phyloP scores from a whole-genome alignment of 1,140 invertebrate genomes.

The Pachypsylla venusta region DNA sequence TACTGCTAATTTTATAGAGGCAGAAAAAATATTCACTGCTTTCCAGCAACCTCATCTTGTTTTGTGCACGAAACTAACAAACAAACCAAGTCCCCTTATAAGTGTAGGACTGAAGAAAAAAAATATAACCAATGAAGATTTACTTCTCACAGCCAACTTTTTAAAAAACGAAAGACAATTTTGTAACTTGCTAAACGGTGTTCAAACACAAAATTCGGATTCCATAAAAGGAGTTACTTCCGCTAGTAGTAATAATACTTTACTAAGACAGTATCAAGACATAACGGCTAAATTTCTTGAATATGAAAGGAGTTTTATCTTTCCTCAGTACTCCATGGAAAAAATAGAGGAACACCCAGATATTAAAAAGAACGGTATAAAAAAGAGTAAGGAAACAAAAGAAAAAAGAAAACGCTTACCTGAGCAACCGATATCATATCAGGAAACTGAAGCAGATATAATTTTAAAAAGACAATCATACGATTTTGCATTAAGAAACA shows the following conservation, averaged over 20 bases:
- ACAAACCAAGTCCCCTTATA: neutral
- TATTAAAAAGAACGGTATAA: neutral
- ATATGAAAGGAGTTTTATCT: neutral
- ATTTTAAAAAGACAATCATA: slow-evolving; percentile 4
- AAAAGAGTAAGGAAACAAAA: neutral
- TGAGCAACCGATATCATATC: too few species aligned
- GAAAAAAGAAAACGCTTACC: neutral
- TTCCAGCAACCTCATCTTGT: slow-evolving; percentile 5
- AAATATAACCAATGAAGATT: neutral
- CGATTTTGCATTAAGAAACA: slow-evolving; percentile 2
- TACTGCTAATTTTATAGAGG: neutral
- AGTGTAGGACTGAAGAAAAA: neutral
- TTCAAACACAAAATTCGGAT: too few species aligned
- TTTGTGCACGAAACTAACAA: neutral
- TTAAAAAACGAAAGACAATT: neutral
- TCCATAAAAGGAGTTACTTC: too few species aligned
- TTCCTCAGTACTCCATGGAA: neutral
- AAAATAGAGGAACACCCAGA: neutral
- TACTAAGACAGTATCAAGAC: too few species aligned
- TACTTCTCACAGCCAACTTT: neutral
- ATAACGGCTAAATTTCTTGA: neutral
- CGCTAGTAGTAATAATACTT: too few species aligned
- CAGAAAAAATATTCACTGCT: neutral
- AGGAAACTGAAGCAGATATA: neutral
- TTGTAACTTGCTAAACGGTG: neutral